Base-by-base conservation (phyloP, 2,888 invertebrate genomes). In the Nowickia ferox region DNA sequence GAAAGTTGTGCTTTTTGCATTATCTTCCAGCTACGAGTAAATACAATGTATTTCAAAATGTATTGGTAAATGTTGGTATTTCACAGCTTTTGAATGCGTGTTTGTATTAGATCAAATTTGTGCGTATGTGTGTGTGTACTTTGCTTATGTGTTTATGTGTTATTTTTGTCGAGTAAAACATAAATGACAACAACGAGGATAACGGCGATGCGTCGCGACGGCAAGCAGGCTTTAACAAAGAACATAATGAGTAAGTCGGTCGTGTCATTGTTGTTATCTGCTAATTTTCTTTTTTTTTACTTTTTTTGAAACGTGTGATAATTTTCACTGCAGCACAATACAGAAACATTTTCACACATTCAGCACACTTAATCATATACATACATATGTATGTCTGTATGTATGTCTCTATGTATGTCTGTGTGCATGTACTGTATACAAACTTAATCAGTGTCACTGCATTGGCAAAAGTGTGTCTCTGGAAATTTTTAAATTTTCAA, bases 181-280 rank as follows among this genome's bases (percentile, higher is more conserved):
- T 61, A 68, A 74, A 76, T 30, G 76, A 59, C 71, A 80, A 72
- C 65, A 84, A 65, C 48, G 40, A 40, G 53, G 3, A 46, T 19
- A 15, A 48, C 30, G 57, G 38, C 57, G 15, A 55, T 13, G 55
- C 30, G 30, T 30, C 30, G 30, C 30, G 2, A 30, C 30, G 22
- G n/a, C 38, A 15, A 55, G 53, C 11, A 68, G 61, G 22, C 40
- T 48, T 55, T 65, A 71, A 83, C 71, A 83, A 76, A 65, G 30
- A 74, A 69, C 57, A 78, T 85, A 82, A 85, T 82, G 85, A 85
- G 69, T 69, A 59, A 69, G 85, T 85, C 77, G 59, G 72, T 46
- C 71, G 61, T 42, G 19, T 75, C 51, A 68, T 42, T 46, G 59
- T 66, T 11, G 10, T 74, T 61, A 17, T 66, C 59, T 55, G 30